These are phyloP conservation scores for Chloroceryle inda DNA, from an alignment of 2,797 vertebrate species.

Conservation along the genomic window DNA sequence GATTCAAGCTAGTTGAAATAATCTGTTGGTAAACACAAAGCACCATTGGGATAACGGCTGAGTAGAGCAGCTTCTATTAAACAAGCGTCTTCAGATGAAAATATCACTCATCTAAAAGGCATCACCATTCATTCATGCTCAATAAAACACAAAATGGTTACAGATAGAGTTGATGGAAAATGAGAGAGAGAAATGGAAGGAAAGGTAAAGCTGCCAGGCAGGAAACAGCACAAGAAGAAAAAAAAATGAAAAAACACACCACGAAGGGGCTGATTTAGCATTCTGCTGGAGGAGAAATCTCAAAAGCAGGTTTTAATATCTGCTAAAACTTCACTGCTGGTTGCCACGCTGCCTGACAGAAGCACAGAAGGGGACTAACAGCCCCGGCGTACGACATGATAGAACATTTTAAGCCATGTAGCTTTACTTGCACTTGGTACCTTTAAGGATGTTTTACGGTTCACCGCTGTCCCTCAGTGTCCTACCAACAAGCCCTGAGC, in stretches of 20 bases:
- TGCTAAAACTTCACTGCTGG: conserved; percentile 34
- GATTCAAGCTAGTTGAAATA: conserved; percentile 31
- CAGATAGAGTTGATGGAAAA: conserved; percentile 63
- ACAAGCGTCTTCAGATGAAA: conserved; percentile 46
- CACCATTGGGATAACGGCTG: not conserved
- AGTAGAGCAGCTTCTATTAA: conserved; percentile 32
- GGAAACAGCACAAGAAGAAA: not conserved
- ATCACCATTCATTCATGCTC: conserved; percentile 72
- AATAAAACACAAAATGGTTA: conserved; percentile 72
- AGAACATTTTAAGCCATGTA: not conserved
- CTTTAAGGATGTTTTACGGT: not conserved
- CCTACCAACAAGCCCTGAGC: not conserved
- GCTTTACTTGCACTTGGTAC: not conserved
- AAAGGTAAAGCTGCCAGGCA: conserved; percentile 43
- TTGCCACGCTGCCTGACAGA: not conserved
- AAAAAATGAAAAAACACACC: not conserved
- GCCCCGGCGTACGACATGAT: not conserved
- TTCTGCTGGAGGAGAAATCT: conserved; percentile 27
- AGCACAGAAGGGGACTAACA: conserved; percentile 43
- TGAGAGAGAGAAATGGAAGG: conserved; percentile 16
- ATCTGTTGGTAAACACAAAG: conserved; percentile 32
- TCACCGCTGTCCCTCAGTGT: not conserved
- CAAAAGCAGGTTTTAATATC: conserved; percentile 36
- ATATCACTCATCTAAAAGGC: conserved; percentile 63
- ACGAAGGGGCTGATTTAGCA: not conserved